These are phyloP conservation scores for Chloroceryle amazona DNA, from an alignment of 2,797 vertebrate genomes.

Conservation along the genomic window DNA sequence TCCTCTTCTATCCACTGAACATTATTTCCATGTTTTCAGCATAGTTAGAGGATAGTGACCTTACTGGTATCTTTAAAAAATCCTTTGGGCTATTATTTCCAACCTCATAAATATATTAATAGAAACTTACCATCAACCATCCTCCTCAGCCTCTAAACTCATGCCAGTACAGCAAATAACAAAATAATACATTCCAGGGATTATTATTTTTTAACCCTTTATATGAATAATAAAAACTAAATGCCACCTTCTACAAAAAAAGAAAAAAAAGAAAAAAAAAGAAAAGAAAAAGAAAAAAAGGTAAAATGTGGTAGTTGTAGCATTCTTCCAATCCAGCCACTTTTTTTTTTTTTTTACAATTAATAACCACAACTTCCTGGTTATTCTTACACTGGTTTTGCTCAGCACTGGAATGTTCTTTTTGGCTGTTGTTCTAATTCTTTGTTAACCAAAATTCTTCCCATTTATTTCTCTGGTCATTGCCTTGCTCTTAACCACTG, in stretches of 20 bases:
- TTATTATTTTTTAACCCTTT: not conserved
- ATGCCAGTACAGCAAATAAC: not conserved
- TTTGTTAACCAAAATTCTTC: conserved; percentile 4
- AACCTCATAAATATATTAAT: not conserved
- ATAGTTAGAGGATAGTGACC: not conserved
- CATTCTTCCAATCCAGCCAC: not conserved
- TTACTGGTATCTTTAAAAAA: not conserved
- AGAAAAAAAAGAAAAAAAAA: not conserved
- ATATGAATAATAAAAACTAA: not conserved
- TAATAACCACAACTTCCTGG: not conserved
- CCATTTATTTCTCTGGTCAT: not conserved
- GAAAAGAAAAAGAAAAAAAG: not conserved
- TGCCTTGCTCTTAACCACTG: not conserved
- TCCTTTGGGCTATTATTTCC: not conserved
- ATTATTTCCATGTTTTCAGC: not conserved
- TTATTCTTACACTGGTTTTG: not conserved
- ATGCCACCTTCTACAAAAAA: not conserved
- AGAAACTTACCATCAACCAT: not conserved
- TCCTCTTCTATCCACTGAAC: not conserved
- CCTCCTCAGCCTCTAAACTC: not conserved
- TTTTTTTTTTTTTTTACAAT: not conserved
- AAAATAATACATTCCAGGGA: not conserved
- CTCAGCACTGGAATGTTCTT: not conserved
- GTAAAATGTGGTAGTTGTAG: not conserved
- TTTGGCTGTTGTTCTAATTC: not conserved